These are phyloP conservation scores for Ahaetulla prasina DNA, from an alignment of 2,113 vertebrate genomes.

Conservation along the genomic window DNA sequence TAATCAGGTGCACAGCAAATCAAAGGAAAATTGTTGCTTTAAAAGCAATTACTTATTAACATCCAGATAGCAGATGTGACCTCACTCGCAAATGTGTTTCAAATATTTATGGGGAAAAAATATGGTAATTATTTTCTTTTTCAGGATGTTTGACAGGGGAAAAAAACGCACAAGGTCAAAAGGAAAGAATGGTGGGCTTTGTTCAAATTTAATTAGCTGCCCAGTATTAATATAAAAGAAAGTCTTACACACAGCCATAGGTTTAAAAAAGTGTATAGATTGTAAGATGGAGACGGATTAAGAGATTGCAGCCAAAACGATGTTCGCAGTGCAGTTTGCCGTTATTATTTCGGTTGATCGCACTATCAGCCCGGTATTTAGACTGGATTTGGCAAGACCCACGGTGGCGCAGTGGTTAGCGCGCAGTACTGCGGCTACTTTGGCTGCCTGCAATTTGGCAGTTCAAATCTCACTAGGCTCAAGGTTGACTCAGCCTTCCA, in stretches of 20 bases:
- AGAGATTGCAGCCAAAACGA: too few relatives aligned
- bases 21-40: not conserved
- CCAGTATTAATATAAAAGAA: not conserved
- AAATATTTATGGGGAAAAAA: not conserved
- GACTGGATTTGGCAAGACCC: too few relatives aligned
- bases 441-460: too few relatives aligned
- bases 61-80: not conserved
- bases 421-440: too few relatives aligned
- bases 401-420: too few relatives aligned
- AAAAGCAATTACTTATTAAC: slow-evolving; percentile 6
- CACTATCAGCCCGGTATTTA: too few relatives aligned
- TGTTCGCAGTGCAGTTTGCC: not conserved
- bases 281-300: not conserved
- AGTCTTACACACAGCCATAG: not conserved
- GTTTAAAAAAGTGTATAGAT: not conserved
- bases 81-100: not conserved
- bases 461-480: too few relatives aligned
- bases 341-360: not conserved
- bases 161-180: not conserved
- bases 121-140: not conserved
- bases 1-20: not conserved
- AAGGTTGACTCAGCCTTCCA: too few relatives aligned
- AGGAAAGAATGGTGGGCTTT: slow-evolving; percentile 6
- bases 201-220: not conserved
- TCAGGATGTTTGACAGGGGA: not conserved